These are phyloP conservation scores for Anoplopoma fimbria DNA, from an alignment of 2,113 vertebrate species.

Conservation along the genomic window DNA sequence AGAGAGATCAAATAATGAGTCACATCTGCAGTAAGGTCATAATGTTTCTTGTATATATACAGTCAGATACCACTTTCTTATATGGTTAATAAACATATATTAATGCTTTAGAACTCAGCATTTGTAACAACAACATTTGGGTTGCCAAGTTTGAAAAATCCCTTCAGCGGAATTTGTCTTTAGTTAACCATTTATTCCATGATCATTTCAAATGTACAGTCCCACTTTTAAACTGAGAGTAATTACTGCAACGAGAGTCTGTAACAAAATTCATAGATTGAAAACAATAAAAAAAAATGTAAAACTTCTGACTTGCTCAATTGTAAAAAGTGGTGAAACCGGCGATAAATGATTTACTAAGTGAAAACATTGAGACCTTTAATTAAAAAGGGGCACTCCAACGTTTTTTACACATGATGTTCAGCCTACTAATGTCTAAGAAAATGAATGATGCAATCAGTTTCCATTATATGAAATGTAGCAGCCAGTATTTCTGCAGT, in stretches of 20 bases:
- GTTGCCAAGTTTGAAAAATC: not conserved
- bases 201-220: not conserved
- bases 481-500: not conserved
- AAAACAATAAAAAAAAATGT: too few relatives aligned
- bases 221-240: not conserved
- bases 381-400: too few relatives aligned
- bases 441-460: too few relatives aligned
- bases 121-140: not conserved
- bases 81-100: not conserved
- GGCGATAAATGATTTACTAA: not conserved
- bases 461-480: not conserved
- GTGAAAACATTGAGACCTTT: too few relatives aligned
- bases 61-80: not conserved
- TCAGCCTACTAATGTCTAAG: too few relatives aligned
- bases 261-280: not conserved
- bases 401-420: too few relatives aligned
- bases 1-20: constrained; percentile 24
- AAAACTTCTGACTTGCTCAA: not conserved
- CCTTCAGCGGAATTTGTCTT: too few relatives aligned
- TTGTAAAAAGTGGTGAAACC: not conserved
- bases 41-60: not conserved
- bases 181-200: not conserved
- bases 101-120: not conserved
- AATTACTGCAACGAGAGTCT: too few relatives aligned
- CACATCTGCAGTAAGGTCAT: not conserved